Evolutionary conservation across 1,140 invertebrate genomes (phyloP).

Genomic region (Nixonia krombeini): DNA sequence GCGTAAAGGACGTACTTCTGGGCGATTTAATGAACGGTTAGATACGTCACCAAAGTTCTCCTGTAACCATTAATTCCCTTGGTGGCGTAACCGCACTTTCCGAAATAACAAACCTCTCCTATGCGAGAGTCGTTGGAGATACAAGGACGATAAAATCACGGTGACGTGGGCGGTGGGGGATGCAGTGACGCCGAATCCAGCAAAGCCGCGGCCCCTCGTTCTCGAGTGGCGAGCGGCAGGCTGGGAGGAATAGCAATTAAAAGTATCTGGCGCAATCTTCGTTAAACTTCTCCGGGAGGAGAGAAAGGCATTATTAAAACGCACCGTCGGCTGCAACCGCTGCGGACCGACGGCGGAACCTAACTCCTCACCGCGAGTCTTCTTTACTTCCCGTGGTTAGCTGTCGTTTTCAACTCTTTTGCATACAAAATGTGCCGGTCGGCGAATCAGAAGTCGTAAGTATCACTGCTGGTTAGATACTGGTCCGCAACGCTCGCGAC

Average conservation of each 20-base stretch:
- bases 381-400: conserved; percentile 40
- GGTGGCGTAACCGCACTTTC: conserved; percentile 53
- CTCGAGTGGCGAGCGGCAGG: conserved; percentile 46
- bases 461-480: conserved; percentile 22
- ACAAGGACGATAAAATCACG: conserved; percentile 68
- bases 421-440: conserved; percentile 61
- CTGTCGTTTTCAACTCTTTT: conserved; percentile 65
- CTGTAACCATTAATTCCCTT: conserved; percentile 65
- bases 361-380: conserved; percentile 13
- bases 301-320: conserved; percentile 69
- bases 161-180: conserved; percentile 11
- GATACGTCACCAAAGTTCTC: conserved; percentile 34
- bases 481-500: conserved; percentile 18
- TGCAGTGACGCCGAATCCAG: conserved; percentile 39
- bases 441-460: conserved; percentile 51
- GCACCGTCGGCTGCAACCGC: conserved; percentile 62
- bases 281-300: conserved; percentile 64
- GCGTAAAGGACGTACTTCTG: conserved; percentile 43
- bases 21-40: conserved; percentile 56
- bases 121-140: conserved; percentile 63
- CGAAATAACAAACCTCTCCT: conserved; percentile 68
- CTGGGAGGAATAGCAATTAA: conserved; percentile 69
- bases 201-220: conserved; percentile 37
- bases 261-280: conserved; percentile 71
- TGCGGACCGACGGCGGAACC: conserved; percentile 14